These are phyloP conservation scores for Andricus grossulariae DNA, from an alignment of 1,140 invertebrate genomes.

Conservation along the genomic window DNA sequence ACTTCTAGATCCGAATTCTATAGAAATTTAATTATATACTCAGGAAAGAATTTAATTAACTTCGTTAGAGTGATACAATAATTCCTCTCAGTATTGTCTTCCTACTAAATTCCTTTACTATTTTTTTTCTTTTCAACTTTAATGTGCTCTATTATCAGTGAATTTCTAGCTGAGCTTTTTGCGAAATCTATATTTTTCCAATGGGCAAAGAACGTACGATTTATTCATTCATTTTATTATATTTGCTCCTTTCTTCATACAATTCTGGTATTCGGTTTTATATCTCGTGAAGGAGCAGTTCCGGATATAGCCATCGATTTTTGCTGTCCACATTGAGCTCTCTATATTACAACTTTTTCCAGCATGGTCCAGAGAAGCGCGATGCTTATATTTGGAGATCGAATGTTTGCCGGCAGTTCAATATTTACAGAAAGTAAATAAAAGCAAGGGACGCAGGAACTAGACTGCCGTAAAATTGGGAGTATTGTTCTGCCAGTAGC, in stretches of 20 bases:
- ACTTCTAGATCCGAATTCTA: not conserved
- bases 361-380: slow-evolving; percentile 18
- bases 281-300: not conserved
- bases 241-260: not conserved
- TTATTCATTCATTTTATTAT: not conserved
- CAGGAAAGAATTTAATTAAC: not conserved
- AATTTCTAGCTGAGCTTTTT: not conserved
- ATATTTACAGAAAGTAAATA: slow-evolving; percentile 46
- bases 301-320: slow-evolving; percentile 15
- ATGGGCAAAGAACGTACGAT: not conserved
- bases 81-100: too few species aligned
- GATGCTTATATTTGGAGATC: slow-evolving; percentile 46
- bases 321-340: not conserved
- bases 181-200: not conserved
- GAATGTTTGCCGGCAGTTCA: slow-evolving; percentile 47
- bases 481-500: not conserved
- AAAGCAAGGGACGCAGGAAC: slow-evolving; percentile 10
- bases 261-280: not conserved
- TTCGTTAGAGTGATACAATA: too few species aligned
- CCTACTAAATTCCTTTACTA: too few species aligned
- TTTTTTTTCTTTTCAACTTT: too few species aligned
- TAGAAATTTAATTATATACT: too few species aligned
- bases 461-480: not conserved
- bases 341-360: slow-evolving; percentile 24
- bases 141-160: too few species aligned